Base-by-base conservation (phyloP, 2,113 vertebrate genomes). In the Poecilia latipinna region DNA sequence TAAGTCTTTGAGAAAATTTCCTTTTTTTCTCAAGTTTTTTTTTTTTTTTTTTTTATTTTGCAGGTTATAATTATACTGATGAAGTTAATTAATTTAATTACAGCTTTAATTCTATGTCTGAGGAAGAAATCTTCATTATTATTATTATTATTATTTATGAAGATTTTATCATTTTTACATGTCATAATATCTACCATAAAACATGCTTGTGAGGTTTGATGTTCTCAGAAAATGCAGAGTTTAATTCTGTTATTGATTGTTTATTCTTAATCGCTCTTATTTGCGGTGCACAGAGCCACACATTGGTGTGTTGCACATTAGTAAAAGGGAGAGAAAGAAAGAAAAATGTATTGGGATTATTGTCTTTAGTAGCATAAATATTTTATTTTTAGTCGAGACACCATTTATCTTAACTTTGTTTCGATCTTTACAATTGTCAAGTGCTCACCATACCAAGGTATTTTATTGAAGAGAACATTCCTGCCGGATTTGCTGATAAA, bases 51-150 rank as follows among this genome's bases (percentile, higher is more conserved):
- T 29, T 29, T 70, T 57, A 35, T 35, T 22, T 29, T 6, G 24
- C 28, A 48, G 39, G 28, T 28, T 15, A 28, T 35, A 28, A 57
- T 35, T 57, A 26, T 5, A 29, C 44, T 28, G 8, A 8, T 54
- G 31, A 37, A 60, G 26, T 15, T 28, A 17, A 65, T 72, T 31
- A 57, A 62, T 48, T 75, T 66, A 65, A 74, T 75, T 67, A 61
- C 13, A 33, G 12, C 68, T 33, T 65, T 74, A 29, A 66, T 60
- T 66, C 60, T 29, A 35, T 31, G 54, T 67, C 19, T 66, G 33
- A 32, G 73, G 65, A 35, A 65, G 15, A 65, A 35, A 64, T 37
- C 32, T 24, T 37, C 33, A 65, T 74, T n/a, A 37, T 1, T 60
- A 12, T 65, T 61, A 32, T 32, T 37, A 37, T 37, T 37, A 37